phyloP scores from a whole-genome alignment of 1,140 invertebrate genomes.

The Melanaphis sacchari region DNA sequence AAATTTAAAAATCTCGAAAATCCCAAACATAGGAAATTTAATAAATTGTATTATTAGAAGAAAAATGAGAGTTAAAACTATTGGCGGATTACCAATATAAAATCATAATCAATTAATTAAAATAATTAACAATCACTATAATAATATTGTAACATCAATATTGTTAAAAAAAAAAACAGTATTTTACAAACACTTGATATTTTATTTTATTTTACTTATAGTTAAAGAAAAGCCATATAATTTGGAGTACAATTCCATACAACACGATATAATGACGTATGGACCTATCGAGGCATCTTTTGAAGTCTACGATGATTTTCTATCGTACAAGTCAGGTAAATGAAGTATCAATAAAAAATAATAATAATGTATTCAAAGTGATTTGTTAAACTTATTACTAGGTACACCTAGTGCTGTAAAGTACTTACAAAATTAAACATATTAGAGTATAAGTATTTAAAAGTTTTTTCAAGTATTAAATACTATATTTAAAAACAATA shows the following conservation, averaged over 20 bases:
- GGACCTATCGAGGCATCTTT: constrained; percentile 42
- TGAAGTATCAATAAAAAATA: background rate
- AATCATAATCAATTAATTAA: too few relatives aligned
- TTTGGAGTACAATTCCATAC: background rate
- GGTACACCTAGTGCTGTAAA: too few relatives aligned
- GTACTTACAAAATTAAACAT: too few relatives aligned
- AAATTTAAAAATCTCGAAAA: too few relatives aligned
- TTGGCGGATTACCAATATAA: too few relatives aligned
- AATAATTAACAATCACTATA: background rate
- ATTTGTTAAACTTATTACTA: background rate
- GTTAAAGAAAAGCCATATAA: background rate
- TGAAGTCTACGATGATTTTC: constrained; percentile 49
- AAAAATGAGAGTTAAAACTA: too few relatives aligned
- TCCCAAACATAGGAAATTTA: too few relatives aligned
- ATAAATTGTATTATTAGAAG: too few relatives aligned
- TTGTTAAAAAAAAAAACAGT: too few relatives aligned
- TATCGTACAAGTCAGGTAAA: constrained; percentile 49
- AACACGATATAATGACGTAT: constrained; percentile 34
- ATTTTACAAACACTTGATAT: background rate
- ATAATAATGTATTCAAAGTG: background rate
- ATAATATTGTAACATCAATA: background rate
- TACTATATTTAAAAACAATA: too few relatives aligned
- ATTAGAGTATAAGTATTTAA: background rate
- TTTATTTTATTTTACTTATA: background rate
- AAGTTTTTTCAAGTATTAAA: background rate